Base-by-base conservation (phyloP, 2,888 invertebrate species). In the Perizoma affinitatum region DNA sequence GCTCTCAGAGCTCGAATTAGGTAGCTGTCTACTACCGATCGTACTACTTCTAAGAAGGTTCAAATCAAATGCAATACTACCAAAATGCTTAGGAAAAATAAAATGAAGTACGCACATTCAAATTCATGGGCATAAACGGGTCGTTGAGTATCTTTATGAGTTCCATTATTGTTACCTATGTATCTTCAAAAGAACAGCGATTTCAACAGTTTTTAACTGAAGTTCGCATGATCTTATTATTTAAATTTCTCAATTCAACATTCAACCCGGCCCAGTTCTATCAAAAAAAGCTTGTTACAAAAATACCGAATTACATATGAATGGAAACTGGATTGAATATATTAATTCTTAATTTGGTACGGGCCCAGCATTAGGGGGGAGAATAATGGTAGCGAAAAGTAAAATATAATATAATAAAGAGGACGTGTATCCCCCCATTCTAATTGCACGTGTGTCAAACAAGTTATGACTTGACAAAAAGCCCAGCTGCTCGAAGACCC, bases 261-360 rank as follows among this genome's bases (percentile, higher is more conserved):
- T 83, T 76, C 87, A 88, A 88, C 87, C 86, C 86, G 88, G 84
- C 86, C 88, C 87, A 89, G 79, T 86, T 88, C 79, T 79, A 84
- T 83, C 75, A 79, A 86, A 88, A 87, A 84, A 80, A 77, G 69
- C 76, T 78, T 77, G 81, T 86, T 80, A 87, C 83, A 88, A 89
- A 85, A 85, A 88, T 86, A 86, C 84, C 82, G 84, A 84, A 87
- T 88, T 87, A 85, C 82, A 86, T 86, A 86, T 90, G 89, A 91
- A 91, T 89, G 79, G 84, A 88, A 90, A 90, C 91, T 91, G 90
- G 90, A 90, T 86, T 85, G 90, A 82, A 90, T 90, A 83, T 79
- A 87, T 90, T 87, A 91, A 90, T 87, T 84, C 83, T 79, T 86
- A 90, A 91, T 90, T 88, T 81, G 84, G 86, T 85, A 83, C 84